Base-by-base conservation (phyloP, 2,888 invertebrate genomes). In the Drosophila suboccidentalis region DNA sequence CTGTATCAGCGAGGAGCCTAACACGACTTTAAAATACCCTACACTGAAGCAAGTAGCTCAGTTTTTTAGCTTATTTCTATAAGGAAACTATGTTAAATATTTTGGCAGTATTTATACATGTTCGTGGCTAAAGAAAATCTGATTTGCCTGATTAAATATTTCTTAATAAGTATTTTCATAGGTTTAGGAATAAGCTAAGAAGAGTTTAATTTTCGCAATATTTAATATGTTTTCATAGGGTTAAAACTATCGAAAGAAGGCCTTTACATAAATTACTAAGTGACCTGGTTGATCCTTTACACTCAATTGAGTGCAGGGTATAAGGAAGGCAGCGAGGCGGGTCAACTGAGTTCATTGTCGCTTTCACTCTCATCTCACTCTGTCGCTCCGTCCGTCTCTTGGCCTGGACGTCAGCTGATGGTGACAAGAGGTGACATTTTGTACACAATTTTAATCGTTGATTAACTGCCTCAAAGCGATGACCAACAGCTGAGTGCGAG, bases 271-370 rank as follows among this genome's bases (percentile, higher is more conserved):
- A n/a, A n/a, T n/a, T n/a, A n/a, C 19, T 19, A 19, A 19, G 6
- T 17, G 13, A 4, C 3, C n/a, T 26, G 39, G 26, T 39, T 17
- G 15, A 39, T 29, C 53, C 39, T 17, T 17, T 13, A 2, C 11
- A 26, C n/a, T 4, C 50, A 38, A 10, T 36, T 17, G 3, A 26
- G 9, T 44, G 34, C 34, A 62, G 75, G 58, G 75, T 75, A 75
- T 71, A 75, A 61, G 71, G 75, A 76, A 76, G 63, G 26, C 36
- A 65, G 9, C 43, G 19, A 43, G 67, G 74, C 75, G 80, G 92
- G 91, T 91, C 91, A 91, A 78, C 84, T 63, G 87, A 90, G 92
- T 92, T 91, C 91, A 92, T 91, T 91, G 90, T 91, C 91, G 90
- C 91, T 91, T 92, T 91, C 91, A 92, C 91, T 90, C 61, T 57